A percentile compares a stretch with the other conserved stretches of the same genome.
Conservation (phyloP, 2,113 vertebrate genomes). For the rat (Rattus norvegicus) region GRCr8 NC_086029.1:26982001-26982500, state of each 20-base stretch:
- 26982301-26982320: constrained; percentile 46
- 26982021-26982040: not conserved
- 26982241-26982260: constrained; percentile 21
- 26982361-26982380: constrained; percentile 48
- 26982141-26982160: constrained; percentile 59
- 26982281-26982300: constrained; percentile 51
- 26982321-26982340: constrained; percentile 52
- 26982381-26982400: constrained; percentile 41
- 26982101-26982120: constrained; percentile 55
- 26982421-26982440: constrained; percentile 40
- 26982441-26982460: constrained; percentile 55
- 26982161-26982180: not conserved
- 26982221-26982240: not conserved
- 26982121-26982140: constrained; percentile 54
- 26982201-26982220: constrained; percentile 70
- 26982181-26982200: constrained; percentile 47
- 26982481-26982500: constrained; percentile 55
- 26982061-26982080: not conserved
- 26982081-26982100: not conserved
- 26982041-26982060: not conserved
- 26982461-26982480: constrained; percentile 62
- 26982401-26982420: constrained; percentile 49
- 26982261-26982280: constrained; percentile 31
- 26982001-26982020: not conserved
- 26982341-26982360: constrained; percentile 55